phyloP scores from a whole-genome alignment of 2,113 vertebrate species.

The Zingel zingel region DNA sequence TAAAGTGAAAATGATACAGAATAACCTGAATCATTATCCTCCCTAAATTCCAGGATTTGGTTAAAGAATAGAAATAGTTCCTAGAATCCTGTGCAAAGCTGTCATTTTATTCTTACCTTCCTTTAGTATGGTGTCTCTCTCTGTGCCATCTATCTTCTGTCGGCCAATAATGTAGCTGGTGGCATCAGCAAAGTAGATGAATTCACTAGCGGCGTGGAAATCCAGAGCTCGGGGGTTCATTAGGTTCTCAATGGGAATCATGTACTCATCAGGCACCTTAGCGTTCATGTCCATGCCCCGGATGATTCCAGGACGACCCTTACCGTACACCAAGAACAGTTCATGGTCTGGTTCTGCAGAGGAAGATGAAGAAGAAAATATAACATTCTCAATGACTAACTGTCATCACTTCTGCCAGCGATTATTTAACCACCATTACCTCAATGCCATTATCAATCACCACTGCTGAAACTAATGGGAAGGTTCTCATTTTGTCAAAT shows the following conservation, averaged over 20 bases:
- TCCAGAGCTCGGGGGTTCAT: conserved; percentile 97
- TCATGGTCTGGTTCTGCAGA: conserved; percentile 93
- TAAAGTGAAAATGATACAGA: conserved; percentile 9
- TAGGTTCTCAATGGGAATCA: conserved; percentile 98
- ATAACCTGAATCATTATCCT: neutral
- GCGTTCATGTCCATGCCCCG: conserved; percentile 97
- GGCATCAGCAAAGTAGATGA: conserved; percentile 97
- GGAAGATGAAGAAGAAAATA: neutral
- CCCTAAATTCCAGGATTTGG: conserved; percentile 19
- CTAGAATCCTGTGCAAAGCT: neutral
- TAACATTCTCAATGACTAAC: neutral
- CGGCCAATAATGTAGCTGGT: conserved; percentile 96
- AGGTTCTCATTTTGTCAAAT: neutral
- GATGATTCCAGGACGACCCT: conserved; percentile 96
- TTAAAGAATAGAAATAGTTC: neutral
- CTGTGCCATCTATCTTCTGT: conserved; percentile 95
- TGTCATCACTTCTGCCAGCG: neutral
- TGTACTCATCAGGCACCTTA: conserved; percentile 95
- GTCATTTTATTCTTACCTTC: conserved; percentile 85
- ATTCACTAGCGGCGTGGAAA: conserved; percentile 93
- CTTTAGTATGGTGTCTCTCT: conserved; percentile 94
- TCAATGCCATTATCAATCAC: conserved; percentile 11
- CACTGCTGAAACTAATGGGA: neutral
- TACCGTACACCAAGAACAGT: conserved; percentile 95
- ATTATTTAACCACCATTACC: neutral